Evolutionary conservation across 2,113 vertebrate species (phyloP), one percentile per base, ranked within the genome.

Genomic region (Dinomys branickii): DNA sequence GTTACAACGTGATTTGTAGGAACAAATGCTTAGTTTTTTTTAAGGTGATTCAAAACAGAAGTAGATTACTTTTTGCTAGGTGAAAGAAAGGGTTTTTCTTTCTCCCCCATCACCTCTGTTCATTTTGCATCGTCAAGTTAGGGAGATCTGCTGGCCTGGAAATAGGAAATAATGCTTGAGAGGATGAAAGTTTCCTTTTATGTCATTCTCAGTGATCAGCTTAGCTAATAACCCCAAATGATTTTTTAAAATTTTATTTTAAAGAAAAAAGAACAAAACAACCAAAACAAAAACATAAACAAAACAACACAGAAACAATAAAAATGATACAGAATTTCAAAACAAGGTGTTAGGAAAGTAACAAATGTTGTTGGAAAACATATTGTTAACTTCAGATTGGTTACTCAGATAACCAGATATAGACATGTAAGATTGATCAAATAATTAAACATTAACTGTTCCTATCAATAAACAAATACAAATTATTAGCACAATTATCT

Each of bases 1-100:
- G 73, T 20, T 87, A 81, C 77, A 97, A 95, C 41, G 90, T 13
- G 16, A 84, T 93, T 92, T 50, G 67, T 59, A 95, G 92, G 82
- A 86, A 52, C 9, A 56, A 90, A 93, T 77, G 28, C 69, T 78
- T 83, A 47, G 41, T n/a, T n/a, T n/a, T 94, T 88, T 80, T 94
- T 86, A 97, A 96, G 80, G 94, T 93, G 77, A 94, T 93, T 94
- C 95, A 95, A 95, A 97, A 96, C 63, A 90, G 33, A 28, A 92
- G 61, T 95, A 94, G 47, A 83, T n/a, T 26, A 33, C n/a, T 87
- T 91, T 92, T 94, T 96, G 19, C 35, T 78, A 59, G 69, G 24
- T 81, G 47, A 95, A 94, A 92, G 73, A 85, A 91, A 92, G 94
- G 73, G 50, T 94, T 73, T 52, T 50, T 65, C 93, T 54, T 50